Conservation (phyloP, 1,140 invertebrate species). For the Matsumurasca onukii region DNA sequence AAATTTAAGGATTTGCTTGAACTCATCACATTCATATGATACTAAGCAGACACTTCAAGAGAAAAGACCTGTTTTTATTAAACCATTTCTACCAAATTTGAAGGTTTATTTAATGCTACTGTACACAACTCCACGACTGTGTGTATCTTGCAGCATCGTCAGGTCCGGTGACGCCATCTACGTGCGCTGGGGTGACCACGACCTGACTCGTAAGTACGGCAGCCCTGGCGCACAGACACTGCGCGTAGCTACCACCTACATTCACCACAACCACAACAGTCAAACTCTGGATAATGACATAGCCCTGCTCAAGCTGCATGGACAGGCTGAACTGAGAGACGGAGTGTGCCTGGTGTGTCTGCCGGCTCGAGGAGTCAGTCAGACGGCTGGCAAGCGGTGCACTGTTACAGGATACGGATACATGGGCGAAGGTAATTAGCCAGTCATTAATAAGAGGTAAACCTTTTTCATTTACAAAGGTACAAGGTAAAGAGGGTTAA, state of each 20-base stretch:
- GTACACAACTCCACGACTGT: background rate
- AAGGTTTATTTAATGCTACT: no score
- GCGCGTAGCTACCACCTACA: slow-evolving; percentile 88
- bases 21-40: no score
- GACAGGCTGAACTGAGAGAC: slow-evolving; percentile 84
- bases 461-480: background rate
- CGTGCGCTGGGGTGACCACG: slow-evolving; percentile 90
- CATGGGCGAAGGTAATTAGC: slow-evolving; percentile 81
- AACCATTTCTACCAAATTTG: no score
- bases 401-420: slow-evolving; percentile 93
- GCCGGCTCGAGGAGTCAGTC: slow-evolving; percentile 80
- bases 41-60: no score
- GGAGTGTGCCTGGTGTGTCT: slow-evolving; percentile 85
- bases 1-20: no score
- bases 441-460: background rate
- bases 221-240: slow-evolving; percentile 87
- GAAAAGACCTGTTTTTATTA: no score
- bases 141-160: slow-evolving; percentile 70
- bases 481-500: no score
- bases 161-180: slow-evolving; percentile 88
- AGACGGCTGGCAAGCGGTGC: slow-evolving; percentile 83
- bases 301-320: slow-evolving; percentile 87
- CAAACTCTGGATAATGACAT: slow-evolving; percentile 96
- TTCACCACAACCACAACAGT: slow-evolving; percentile 95
- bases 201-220: slow-evolving; percentile 82